Evolutionary conservation across 2,888 invertebrate species (phyloP).

Genomic region (Nephrotoma guestfalica): DNA sequence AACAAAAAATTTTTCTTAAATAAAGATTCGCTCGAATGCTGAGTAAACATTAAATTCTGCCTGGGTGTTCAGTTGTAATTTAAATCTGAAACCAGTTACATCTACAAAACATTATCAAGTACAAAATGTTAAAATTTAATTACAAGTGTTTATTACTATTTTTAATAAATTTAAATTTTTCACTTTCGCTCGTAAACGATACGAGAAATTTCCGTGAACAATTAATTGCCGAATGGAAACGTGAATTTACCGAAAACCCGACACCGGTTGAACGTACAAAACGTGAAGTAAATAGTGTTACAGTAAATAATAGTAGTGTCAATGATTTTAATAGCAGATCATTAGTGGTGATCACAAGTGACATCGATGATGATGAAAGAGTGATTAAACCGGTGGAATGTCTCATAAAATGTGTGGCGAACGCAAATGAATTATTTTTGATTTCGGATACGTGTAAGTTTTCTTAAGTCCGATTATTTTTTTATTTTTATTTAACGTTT

Average conservation of each 20-base stretch:
- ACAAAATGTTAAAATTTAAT: background rate
- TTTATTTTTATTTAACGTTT: no score
- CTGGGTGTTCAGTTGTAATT: background rate
- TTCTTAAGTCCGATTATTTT: no score
- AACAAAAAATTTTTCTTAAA: background rate
- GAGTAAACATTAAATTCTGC: background rate
- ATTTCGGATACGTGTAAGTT: background rate
- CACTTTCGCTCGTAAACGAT: background rate
- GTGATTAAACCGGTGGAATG: background rate
- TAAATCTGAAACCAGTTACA: background rate
- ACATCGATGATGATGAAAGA: background rate
- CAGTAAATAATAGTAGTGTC: background rate
- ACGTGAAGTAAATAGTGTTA: background rate
- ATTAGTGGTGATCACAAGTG: background rate
- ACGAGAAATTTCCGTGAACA: background rate
- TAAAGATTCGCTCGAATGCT: background rate
- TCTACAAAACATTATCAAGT: background rate
- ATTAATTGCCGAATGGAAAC: background rate
- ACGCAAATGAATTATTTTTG: background rate
- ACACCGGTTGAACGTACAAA: background rate
- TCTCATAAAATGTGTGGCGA: background rate
- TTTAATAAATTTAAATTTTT: background rate
- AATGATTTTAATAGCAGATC: background rate
- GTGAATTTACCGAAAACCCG: background rate
- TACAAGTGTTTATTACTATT: background rate